Evolutionary conservation across 2,797 vertebrate genomes (phyloP), one percentile per base, ranked within the genome.

Genomic region (Sebastes glaucus): DNA sequence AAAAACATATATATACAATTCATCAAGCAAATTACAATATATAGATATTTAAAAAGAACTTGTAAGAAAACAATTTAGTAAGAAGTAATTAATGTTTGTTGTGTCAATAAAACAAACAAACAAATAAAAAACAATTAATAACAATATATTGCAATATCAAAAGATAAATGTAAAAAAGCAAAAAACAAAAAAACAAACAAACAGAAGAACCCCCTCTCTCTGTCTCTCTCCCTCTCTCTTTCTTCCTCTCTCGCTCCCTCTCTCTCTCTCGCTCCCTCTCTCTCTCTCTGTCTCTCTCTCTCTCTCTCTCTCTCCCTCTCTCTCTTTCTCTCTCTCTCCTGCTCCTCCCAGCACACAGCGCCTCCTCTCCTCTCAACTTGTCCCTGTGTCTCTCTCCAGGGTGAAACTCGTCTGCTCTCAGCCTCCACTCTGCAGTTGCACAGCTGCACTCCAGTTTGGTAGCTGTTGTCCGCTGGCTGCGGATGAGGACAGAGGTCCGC

Each of bases 261-360:
- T 28, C 73, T 9, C 77, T 11, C 71, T 10, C 78, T 10, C 68
- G 16, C 64, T 23, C 62, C 27, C 60, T 22, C 74, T n/a, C 74
- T 35, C 60, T 62, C 76, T 38, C 11, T 13, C 30, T 60, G 69
- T 30, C 14, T 13, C 64, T 66, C 75, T 32, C 63, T 55, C 77
- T 42, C 78, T 64, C 77, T 23, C 68, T 69, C 76, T 30, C 61
- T 32, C 59, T 55, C 69, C 72, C 72, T 27, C 69, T 46, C 74
- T 42, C 55, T 11, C 63, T 42, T 42, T 35, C 63, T n/a, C 71
- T 46, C 70, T 57, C 32, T 23, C 74, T 68, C 55, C 90, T 81
- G 93, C 95, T 93, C 95, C 95, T 95, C 95, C 95, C 94, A 93
- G 89, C 76, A 23, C 84, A 85, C 71, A 89, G 91, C 91, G 89